Evolutionary conservation across 2,888 invertebrate genomes (phyloP), one percentile per base, ranked within the genome.

Genomic region (Apantesis nais): DNA sequence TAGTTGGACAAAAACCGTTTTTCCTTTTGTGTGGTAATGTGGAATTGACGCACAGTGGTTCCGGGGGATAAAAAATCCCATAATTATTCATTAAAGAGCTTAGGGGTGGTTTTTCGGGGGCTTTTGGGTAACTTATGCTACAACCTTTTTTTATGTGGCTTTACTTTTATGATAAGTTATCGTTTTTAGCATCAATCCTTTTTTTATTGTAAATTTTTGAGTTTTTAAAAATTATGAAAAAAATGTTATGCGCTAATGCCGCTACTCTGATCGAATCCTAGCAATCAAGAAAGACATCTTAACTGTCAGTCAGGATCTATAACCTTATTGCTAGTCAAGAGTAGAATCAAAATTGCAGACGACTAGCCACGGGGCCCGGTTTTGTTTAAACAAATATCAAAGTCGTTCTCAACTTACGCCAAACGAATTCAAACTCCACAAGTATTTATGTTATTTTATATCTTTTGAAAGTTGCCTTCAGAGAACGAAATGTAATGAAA

Each of bases 31-130:
- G 16, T 58, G 41, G 29, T 44, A 64, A 64, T 44, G 55, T n/a
- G 68, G n/a, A 55, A 58, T 55, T 69, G 41, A 58, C 63, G 68
- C n/a, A 39, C 65, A 44, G 61, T 79, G 78, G 12, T 58, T 55
- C 11, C 19, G 31, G 14, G 3, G 60, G 77, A 63, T 8, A 78
- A 66, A 44, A 39, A 25, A 25, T 8, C 58, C 41, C 31, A 67
- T 67, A 31, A 67, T 60, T 67, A 41, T 67, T 67, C 67, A 60
- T 67, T 67, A 60, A 61, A 41, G 60, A 12, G 19, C 25, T 67
- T 61, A 67, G 9, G 37, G 22, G 11, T 14, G 25, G 29, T 29
- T 37, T 39, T 66, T 37, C 22, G 9, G 4, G 25, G 61, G n/a
- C 3, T 52, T 48, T 31, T n/a, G n/a, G 52, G 16, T 37, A 55